These are phyloP conservation scores for Calidris pugnax DNA, from an alignment of 2,113 vertebrate genomes.

Conservation along the genomic window DNA sequence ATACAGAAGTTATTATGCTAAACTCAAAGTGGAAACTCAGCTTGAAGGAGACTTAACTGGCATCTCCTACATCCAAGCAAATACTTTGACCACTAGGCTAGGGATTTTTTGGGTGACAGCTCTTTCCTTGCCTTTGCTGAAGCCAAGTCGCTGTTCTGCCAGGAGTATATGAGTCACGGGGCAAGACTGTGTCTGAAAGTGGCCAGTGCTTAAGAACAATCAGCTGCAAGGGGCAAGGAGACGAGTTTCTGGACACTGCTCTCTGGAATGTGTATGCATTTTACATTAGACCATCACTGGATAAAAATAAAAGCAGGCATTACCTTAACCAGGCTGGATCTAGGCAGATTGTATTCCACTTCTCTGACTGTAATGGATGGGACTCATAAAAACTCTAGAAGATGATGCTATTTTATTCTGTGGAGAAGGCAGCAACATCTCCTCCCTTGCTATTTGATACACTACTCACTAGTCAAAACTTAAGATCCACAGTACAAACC, in stretches of 20 bases:
- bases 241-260: conserved; percentile 15
- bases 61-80: not conserved
- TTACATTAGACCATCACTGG: conserved; percentile 52
- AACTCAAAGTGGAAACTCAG: not conserved
- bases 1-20: not conserved
- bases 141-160: conserved; percentile 30
- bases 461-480: not conserved
- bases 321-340: conserved; percentile 12
- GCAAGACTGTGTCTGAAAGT: conserved; percentile 48
- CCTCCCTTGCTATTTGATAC: not conserved
- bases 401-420: not conserved
- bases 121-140: conserved; percentile 22
- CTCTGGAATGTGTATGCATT: conserved; percentile 56
- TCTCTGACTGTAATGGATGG: not conserved
- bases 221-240: conserved; percentile 44
- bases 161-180: conserved; percentile 60
- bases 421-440: not conserved
- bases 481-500: not conserved
- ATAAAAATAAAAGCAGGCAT: conserved; percentile 60
- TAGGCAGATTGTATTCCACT: not conserved
- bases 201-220: conserved; percentile 51
- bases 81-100: not conserved
- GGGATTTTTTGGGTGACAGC: conserved; percentile 20
- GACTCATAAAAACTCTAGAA: not conserved
- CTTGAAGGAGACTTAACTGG: not conserved